These are phyloP conservation scores for Caenorhabditis sp. DNA, from an alignment of 2,888 invertebrate genomes.

Conservation along the genomic window DNA sequence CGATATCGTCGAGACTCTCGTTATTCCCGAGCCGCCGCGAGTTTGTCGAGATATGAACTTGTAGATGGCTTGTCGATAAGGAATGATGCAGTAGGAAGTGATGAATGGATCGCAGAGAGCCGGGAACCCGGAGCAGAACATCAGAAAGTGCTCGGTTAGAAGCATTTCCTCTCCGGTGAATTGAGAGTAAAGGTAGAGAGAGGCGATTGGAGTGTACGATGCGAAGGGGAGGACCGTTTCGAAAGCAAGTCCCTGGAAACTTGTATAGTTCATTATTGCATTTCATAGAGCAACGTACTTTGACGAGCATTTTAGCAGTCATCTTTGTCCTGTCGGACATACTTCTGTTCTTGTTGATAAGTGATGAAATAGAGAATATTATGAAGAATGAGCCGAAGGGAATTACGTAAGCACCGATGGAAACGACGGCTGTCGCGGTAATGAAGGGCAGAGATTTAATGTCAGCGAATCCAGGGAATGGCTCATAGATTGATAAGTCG, in stretches of 20 bases:
- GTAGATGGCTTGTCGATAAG: slow-evolving; percentile 48
- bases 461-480: slow-evolving; percentile 47
- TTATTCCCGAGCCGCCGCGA: slow-evolving; percentile 28
- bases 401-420: slow-evolving; percentile 49
- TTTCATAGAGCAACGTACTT: slow-evolving; percentile 26
- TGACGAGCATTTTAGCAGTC: slow-evolving; percentile 45
- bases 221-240: slow-evolving; percentile 51
- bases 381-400: slow-evolving; percentile 51
- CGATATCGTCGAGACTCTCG: slow-evolving; percentile 42
- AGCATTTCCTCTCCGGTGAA: slow-evolving; percentile 52
- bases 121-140: slow-evolving; percentile 54
- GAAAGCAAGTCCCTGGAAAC: slow-evolving; percentile 49
- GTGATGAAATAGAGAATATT: slow-evolving; percentile 43
- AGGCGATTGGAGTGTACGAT: slow-evolving; percentile 50
- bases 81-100: slow-evolving; percentile 52
- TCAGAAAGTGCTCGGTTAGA: slow-evolving; percentile 51
- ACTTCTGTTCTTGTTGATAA: slow-evolving; percentile 40
- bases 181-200: slow-evolving; percentile 51
- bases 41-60: slow-evolving; percentile 26
- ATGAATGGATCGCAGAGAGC: slow-evolving; percentile 60
- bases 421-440: slow-evolving; percentile 36
- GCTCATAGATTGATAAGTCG: slow-evolving; percentile 49
- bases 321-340: slow-evolving; percentile 61
- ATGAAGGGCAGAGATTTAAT: slow-evolving; percentile 33
- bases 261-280: background rate